phyloP scores from a whole-genome alignment of 2,888 invertebrate genomes.

The Xylota sylvarum region DNA sequence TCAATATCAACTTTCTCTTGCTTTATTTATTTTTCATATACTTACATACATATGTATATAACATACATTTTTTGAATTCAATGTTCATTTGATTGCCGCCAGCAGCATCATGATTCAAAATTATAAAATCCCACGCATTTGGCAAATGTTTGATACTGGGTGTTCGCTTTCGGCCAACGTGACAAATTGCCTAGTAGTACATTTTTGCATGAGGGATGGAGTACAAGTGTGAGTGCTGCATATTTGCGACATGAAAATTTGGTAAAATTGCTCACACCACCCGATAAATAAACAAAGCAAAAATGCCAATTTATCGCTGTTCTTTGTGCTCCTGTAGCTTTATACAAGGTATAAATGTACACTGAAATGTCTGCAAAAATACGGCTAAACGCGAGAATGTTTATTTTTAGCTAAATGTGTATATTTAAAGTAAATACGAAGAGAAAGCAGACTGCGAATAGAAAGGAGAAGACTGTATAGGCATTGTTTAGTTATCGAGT shows the following conservation, averaged over 20 bases:
- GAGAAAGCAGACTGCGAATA: slow-evolving; percentile 13
- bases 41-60: no score
- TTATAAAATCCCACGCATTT: slow-evolving; percentile 51
- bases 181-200: slow-evolving; percentile 9
- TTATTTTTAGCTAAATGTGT: slow-evolving; percentile 39
- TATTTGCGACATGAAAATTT: slow-evolving; percentile 16
- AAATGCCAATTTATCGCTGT: slow-evolving; percentile 25
- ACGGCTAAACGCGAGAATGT: not conserved
- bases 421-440: slow-evolving; percentile 25
- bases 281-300: slow-evolving; percentile 28
- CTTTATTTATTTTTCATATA: not conserved
- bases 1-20: not conserved
- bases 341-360: slow-evolving; percentile 5
- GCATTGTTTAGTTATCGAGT: slow-evolving; percentile 35
- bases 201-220: slow-evolving; percentile 21
- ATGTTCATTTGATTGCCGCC: not conserved
- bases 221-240: slow-evolving; percentile 11
- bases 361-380: slow-evolving; percentile 11
- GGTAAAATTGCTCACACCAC: slow-evolving; percentile 12
- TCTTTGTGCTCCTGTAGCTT: not conserved
- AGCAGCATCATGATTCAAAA: slow-evolving; percentile 30
- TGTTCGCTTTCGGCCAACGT: slow-evolving; percentile 4
- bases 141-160: slow-evolving; percentile 22
- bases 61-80: not conserved
- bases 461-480: slow-evolving; percentile 7